phyloP scores from a whole-genome alignment of 35 echinoderm and acorn worm species.

The Hemicentrotus pulcherrimus region DNA sequence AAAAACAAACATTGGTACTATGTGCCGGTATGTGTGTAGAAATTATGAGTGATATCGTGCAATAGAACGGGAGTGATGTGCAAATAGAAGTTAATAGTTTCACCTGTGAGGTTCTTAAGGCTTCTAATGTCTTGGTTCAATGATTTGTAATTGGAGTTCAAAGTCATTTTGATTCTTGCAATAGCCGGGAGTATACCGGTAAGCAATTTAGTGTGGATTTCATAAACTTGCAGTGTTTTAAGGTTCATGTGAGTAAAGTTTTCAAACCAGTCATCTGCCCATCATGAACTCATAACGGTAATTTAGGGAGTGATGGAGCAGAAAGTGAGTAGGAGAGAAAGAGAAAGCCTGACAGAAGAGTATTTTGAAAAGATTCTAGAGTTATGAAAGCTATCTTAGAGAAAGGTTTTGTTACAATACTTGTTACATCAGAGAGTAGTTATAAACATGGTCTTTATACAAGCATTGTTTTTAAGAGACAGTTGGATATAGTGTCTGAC shows the following conservation, averaged over 20 bases:
- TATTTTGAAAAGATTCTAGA: too few relatives aligned
- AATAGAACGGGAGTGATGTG: background rate
- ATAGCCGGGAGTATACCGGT: background rate
- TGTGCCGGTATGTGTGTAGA: background rate
- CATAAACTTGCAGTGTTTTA: background rate
- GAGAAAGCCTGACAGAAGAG: background rate
- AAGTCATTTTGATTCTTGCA: background rate
- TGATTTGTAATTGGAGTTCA: background rate
- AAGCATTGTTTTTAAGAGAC: too few relatives aligned
- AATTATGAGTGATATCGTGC: background rate
- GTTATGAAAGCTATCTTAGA: too few relatives aligned
- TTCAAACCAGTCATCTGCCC: background rate
- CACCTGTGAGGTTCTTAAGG: background rate
- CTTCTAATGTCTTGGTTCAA: background rate
- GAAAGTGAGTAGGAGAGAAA: background rate
- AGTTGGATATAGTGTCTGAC: too few relatives aligned
- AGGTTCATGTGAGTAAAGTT: background rate
- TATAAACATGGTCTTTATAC: too few relatives aligned
- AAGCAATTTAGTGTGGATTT: background rate
- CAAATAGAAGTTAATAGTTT: background rate
- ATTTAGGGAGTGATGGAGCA: background rate
- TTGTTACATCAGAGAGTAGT: too few relatives aligned
- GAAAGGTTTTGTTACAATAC: too few relatives aligned
- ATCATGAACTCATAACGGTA: background rate
- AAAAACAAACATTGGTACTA: background rate